Percentiles rank a stretch among this genome's conserved stretches.
These are phyloP conservation scores for Hirundichthys speculiger DNA, from an alignment of 2,113 vertebrate species.

Conservation along the genomic window DNA sequence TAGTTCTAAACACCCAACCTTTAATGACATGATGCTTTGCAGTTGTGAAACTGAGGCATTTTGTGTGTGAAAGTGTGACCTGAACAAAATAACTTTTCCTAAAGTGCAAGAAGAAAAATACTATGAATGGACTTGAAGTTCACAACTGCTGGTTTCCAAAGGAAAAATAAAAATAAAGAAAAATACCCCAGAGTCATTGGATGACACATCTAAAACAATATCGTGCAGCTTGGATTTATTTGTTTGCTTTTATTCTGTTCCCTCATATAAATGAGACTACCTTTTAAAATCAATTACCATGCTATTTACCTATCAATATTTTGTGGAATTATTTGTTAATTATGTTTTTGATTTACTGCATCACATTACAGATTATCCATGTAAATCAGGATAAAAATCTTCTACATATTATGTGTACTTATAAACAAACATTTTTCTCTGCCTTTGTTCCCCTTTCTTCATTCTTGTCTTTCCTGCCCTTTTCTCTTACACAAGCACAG, in stretches of 20 bases:
- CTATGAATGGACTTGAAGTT: too few species aligned
- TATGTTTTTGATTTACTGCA: not conserved
- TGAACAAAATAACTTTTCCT: too few species aligned
- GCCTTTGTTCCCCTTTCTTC: constrained; percentile 1
- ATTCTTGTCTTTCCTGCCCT: not conserved
- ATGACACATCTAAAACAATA: too few species aligned
- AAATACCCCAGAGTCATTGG: too few species aligned
- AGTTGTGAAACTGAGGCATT: too few species aligned
- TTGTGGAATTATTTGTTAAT: not conserved
- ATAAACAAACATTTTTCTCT: not conserved
- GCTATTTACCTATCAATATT: not conserved
- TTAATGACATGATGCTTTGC: too few species aligned
- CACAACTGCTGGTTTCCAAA: too few species aligned
- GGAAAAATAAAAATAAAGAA: too few species aligned
- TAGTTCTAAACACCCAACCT: too few species aligned
- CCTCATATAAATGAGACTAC: not conserved
- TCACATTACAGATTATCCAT: not conserved
- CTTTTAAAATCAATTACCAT: not conserved
- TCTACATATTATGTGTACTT: not conserved
- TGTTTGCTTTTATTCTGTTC: not conserved
- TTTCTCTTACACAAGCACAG: constrained; percentile 26
- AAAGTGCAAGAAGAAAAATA: too few species aligned
- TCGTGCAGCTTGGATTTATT: too few species aligned
- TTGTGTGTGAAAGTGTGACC: too few species aligned
- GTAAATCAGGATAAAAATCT: not conserved